phyloP scores from a whole-genome alignment of 1,140 invertebrate genomes.

The Microplitis demolitor region DNA sequence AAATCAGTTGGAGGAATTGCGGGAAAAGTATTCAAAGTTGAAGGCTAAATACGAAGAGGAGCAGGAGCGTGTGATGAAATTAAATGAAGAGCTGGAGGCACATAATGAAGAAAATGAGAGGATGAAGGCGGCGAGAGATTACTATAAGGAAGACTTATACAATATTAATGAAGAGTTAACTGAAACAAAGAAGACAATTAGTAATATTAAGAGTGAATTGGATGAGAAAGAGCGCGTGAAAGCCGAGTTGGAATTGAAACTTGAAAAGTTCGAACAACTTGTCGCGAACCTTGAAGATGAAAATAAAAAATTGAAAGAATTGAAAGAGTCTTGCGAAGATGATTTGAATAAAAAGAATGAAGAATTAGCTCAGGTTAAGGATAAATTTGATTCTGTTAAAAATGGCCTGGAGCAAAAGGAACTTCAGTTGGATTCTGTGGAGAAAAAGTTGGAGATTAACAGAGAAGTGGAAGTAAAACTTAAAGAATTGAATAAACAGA shows the following conservation, averaged over 20 bases:
- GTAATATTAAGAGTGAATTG: neutral
- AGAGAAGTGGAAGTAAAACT: constrained; percentile 28
- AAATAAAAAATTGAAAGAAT: neutral
- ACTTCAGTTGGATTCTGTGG: constrained; percentile 3
- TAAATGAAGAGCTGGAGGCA: too few relatives aligned
- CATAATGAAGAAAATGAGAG: too few relatives aligned
- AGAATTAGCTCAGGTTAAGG: too few relatives aligned
- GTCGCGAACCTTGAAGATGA: constrained; percentile 32
- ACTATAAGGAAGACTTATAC: too few relatives aligned
- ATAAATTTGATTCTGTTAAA: neutral
- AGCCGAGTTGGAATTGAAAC: constrained; percentile 26
- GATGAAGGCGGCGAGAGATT: too few relatives aligned
- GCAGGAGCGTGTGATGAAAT: too few relatives aligned
- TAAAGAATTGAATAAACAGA: constrained; percentile 28
- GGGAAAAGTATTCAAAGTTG: neutral
- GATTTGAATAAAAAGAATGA: neutral
- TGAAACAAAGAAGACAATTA: neutral
- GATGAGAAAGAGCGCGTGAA: constrained; percentile 28
- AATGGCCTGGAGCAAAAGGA: constrained; percentile 22
- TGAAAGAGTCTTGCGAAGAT: neutral
- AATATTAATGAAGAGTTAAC: too few relatives aligned
- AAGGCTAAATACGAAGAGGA: neutral
- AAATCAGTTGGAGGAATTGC: neutral
- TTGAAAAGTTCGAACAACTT: constrained; percentile 29
- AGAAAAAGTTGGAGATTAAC: neutral